Evolutionary conservation across 2,888 invertebrate species (phyloP), one percentile per base, ranked within the genome.

Genomic region (Maniola hyperantus): DNA sequence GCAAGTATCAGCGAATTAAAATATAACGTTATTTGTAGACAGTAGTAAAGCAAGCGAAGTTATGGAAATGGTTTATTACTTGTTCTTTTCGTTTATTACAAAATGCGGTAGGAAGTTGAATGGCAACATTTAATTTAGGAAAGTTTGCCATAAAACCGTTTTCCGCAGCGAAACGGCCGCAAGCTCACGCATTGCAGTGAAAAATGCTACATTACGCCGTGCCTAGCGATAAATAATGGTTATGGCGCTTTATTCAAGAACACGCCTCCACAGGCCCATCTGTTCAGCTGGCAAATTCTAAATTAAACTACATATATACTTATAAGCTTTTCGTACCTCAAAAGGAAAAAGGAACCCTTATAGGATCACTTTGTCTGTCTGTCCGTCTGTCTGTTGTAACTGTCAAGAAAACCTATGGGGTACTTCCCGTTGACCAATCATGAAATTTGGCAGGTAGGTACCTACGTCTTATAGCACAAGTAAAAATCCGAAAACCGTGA

Each of bases 151-250:
- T 46, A 44, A 39, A 62, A 36, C 55, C 34, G 51, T 34, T 63
- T 53, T 59, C 63, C 65, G 70, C 65, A 64, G 59, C 64, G 59
- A 42, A 67, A 68, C 15, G 65, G 60, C 55, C 65, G 70, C 65
- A 65, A 64, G 61, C 65, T 67, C 70, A 68, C 70, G 70, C 70
- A 70, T 70, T 70, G 70, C 70, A 70, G 70, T 70, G 68, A 68
- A 70, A 67, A 70, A 68, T 70, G 67, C 36, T 68, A 64, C 39
- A 63, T 65, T 67, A 69, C 63, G 55, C 61, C 48, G 44, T 62
- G 64, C 58, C 63, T 61, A 36, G 36, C 46, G 63, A 70, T 68
- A 70, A 66, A 70, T 67, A 58, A 48, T 46, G 39, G 59, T 63
- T 67, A 59, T 55, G 54, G 55, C 20, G 57, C 54, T 57, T 66